Percentiles rank a stretch among this genome's conserved stretches.
Evolutionary conservation across 1,140 invertebrate species (phyloP).

Genomic region (Drosophila rhopaloa): DNA sequence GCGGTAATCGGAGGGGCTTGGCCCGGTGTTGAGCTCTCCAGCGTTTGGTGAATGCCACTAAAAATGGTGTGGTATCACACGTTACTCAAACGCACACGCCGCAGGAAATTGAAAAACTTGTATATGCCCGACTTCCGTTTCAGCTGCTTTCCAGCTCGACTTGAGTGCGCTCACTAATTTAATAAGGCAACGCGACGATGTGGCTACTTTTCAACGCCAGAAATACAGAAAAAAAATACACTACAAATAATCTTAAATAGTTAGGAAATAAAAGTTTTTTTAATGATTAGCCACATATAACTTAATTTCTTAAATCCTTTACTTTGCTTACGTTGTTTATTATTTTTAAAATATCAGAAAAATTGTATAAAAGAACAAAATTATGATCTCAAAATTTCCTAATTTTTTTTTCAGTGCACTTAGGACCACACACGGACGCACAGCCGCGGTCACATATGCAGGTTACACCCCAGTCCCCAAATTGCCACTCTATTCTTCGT

Average conservation of each 20-base stretch:
- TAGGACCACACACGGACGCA: conserved; percentile 27
- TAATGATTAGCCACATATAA: no score
- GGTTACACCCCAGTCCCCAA: conserved; percentile 22
- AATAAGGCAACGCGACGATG: conserved; percentile 68
- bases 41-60: conserved; percentile 51
- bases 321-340: neutral
- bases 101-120: conserved; percentile 82
- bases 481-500: conserved; percentile 26
- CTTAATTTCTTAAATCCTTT: no score
- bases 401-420: neutral
- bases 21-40: conserved; percentile 25
- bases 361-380: no score
- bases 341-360: no score
- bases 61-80: conserved; percentile 44
- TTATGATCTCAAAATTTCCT: no score
- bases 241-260: neutral
- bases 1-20: conserved; percentile 34
- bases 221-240: neutral
- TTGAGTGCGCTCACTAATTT: conserved; percentile 76
- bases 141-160: conserved; percentile 50
- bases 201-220: conserved; percentile 63
- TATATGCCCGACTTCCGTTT: conserved; percentile 73
- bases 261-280: no score
- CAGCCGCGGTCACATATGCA: conserved; percentile 21
- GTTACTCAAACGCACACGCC: conserved; percentile 12